phyloP scores from a whole-genome alignment of 53 echinoderm and acorn worm species.

The Temnopleurus reevesii region DNA sequence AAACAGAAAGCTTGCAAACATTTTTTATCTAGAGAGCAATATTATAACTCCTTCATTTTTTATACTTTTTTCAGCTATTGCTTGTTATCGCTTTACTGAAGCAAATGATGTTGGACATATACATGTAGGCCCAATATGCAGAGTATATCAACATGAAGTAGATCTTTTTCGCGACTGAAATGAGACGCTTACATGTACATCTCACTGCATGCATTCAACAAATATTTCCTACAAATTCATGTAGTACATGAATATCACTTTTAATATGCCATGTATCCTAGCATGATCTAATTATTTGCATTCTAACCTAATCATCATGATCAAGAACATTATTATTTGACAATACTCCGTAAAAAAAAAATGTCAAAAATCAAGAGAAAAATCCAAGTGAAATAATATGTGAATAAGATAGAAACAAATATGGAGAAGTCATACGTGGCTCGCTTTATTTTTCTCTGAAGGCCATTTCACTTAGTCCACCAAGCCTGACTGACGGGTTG shows the following conservation, averaged over 20 bases:
- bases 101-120: no score
- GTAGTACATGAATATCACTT: not conserved
- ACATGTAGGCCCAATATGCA: no score
- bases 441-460: constrained; percentile 59
- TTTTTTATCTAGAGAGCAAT: no score
- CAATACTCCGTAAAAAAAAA: not conserved
- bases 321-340: not conserved
- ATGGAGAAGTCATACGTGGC: constrained; percentile 64
- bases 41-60: no score
- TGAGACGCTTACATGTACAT: not conserved
- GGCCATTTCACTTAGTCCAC: constrained; percentile 61
- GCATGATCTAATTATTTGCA: not conserved
- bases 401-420: constrained; percentile 55
- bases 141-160: no score
- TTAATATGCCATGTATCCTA: not conserved
- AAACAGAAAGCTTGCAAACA: no score
- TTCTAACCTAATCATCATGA: not conserved
- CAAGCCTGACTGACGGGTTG: constrained; percentile 58
- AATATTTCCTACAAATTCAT: not conserved
- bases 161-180: no score
- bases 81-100: no score
- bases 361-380: constrained; percentile 18
- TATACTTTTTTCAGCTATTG: no score
- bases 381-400: constrained; percentile 51
- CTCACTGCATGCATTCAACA: constrained; percentile 24